Evolutionary conservation across 1,140 invertebrate genomes (phyloP).

Genomic region (Elymnias hypermnestra): DNA sequence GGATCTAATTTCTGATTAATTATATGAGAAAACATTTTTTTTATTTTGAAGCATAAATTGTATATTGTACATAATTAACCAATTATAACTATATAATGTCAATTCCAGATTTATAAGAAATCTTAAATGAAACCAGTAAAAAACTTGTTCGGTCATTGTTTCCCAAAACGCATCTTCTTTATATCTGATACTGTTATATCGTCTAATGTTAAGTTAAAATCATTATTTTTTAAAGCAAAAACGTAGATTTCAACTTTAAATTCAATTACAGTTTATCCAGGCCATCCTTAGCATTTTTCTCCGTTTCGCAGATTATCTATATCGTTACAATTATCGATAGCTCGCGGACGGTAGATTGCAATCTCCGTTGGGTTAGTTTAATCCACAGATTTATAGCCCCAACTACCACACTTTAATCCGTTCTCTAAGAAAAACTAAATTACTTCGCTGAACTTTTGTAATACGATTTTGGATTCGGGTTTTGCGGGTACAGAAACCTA

Average conservation of each 20-base stretch:
- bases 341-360: conserved; percentile 51
- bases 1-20: no score
- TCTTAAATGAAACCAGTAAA: no score
- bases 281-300: conserved; percentile 37
- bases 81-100: no score
- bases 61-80: no score
- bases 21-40: no score
- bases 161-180: no score
- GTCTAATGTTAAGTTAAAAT: no score
- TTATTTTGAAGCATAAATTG: no score
- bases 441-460: conserved; percentile 24
- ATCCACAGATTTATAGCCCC: conserved; percentile 57
- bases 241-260: conserved; percentile 12
- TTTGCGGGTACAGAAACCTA: conserved; percentile 5
- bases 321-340: conserved; percentile 59
- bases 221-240: no score
- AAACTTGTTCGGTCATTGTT: no score
- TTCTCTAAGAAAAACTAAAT: conserved; percentile 29
- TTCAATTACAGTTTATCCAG: conserved; percentile 26
- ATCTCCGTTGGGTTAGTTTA: conserved; percentile 62
- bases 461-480: conserved; percentile 17
- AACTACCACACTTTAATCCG: conserved; percentile 35
- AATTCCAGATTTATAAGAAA: no score
- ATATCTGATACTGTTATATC: no score
- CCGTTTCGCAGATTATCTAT: conserved; percentile 46